Conservation (phyloP, 2,888 invertebrate genomes). For the Chrysina gloriosa region DNA sequence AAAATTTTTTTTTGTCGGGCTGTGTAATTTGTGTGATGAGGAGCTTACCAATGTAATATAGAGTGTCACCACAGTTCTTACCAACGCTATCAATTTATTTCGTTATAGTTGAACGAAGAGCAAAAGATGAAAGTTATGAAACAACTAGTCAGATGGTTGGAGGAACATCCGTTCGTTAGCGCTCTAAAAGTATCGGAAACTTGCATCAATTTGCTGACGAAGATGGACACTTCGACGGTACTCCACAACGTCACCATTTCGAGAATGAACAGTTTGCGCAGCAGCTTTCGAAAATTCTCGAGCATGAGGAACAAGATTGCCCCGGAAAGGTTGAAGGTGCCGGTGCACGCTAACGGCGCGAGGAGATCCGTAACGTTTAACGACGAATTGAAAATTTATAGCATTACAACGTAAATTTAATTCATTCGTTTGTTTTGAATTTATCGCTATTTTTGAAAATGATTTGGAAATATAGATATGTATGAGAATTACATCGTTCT, state of each 20-base stretch:
- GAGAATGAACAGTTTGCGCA: slow-evolving; percentile 55
- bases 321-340: slow-evolving; percentile 40
- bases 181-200: slow-evolving; percentile 57
- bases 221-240: slow-evolving; percentile 50
- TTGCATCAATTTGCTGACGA: slow-evolving; percentile 53
- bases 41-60: too few species aligned
- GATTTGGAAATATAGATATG: too few species aligned
- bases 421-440: too few species aligned
- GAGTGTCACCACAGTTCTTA: too few species aligned
- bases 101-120: slow-evolving; percentile 54
- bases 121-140: slow-evolving; percentile 57
- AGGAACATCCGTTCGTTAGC: slow-evolving; percentile 53
- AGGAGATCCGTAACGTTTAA: slow-evolving; percentile 57
- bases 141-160: slow-evolving; percentile 55
- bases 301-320: slow-evolving; percentile 48
- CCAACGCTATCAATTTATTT: slow-evolving; percentile 29
- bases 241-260: slow-evolving; percentile 52
- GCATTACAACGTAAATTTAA: too few species aligned
- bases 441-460: too few species aligned
- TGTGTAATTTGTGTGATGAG: too few species aligned
- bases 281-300: slow-evolving; percentile 55
- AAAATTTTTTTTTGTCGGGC: too few species aligned
- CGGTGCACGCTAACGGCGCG: neutral
- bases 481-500: too few species aligned
- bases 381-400: slow-evolving; percentile 56